Conservation (phyloP, 2,113 vertebrate species). For the Nerophis ophidion region DNA sequence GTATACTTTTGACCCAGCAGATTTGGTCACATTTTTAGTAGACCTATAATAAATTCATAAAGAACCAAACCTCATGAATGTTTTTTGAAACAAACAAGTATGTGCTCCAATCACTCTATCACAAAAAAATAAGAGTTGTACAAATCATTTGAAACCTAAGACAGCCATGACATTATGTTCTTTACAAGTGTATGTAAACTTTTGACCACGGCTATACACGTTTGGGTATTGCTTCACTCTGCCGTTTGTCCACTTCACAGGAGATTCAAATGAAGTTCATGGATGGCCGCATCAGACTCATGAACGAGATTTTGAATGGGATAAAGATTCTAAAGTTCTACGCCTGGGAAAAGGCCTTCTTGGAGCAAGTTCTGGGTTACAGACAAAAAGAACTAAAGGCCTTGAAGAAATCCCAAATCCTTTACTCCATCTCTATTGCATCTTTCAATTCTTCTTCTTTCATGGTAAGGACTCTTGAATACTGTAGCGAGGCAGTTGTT, state of each 20-base stretch:
- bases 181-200: too few relatives aligned
- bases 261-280: constrained; percentile 88
- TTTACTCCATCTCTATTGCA: constrained; percentile 87
- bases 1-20: too few relatives aligned
- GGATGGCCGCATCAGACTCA: constrained; percentile 83
- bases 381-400: constrained; percentile 80
- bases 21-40: too few relatives aligned
- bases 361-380: constrained; percentile 73
- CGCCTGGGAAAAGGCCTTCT: constrained; percentile 88
- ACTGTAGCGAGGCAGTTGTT: too few relatives aligned
- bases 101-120: too few relatives aligned
- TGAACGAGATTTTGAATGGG: constrained; percentile 79
- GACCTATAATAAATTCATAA: too few relatives aligned
- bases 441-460: constrained; percentile 93
- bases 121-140: too few relatives aligned
- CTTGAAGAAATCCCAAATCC: constrained; percentile 82
- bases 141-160: too few relatives aligned
- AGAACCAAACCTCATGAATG: too few relatives aligned
- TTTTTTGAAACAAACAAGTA: too few relatives aligned
- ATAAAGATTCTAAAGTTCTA: constrained; percentile 87
- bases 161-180: too few relatives aligned
- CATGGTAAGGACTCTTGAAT: constrained; percentile 70
- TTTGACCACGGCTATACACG: constrained; percentile 9
- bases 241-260: constrained; percentile 61
- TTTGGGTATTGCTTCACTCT: constrained; percentile 41